Percentiles rank a stretch among this genome's conserved stretches.
Evolutionary conservation across 2,113 vertebrate genomes (phyloP).

Genomic region (Cettia cetti): DNA sequence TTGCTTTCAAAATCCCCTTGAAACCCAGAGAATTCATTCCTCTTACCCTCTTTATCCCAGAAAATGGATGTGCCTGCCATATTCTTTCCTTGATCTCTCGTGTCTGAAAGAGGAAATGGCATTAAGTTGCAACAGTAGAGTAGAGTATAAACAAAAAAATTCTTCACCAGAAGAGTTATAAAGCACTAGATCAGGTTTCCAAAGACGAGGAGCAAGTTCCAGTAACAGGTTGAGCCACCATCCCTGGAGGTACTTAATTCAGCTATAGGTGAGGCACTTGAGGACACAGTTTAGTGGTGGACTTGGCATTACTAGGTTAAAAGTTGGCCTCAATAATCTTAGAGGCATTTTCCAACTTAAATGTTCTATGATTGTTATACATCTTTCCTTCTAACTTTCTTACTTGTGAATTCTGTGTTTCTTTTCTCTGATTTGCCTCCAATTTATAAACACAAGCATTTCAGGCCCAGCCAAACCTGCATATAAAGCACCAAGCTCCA

Average conservation of each 20-base stretch:
- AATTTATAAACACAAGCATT: background rate
- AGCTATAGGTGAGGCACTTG: background rate
- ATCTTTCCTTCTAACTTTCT: background rate
- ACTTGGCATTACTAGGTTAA: background rate
- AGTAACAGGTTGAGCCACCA: background rate
- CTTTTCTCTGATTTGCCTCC: background rate
- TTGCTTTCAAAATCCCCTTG: background rate
- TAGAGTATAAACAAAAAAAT: background rate
- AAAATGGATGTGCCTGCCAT: background rate
- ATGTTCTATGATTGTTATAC: background rate
- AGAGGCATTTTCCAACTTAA: background rate
- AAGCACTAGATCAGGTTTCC: background rate
- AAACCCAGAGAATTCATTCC: background rate
- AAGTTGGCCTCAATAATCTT: background rate
- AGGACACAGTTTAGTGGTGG: background rate
- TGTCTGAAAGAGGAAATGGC: background rate
- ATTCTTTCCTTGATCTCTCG: background rate
- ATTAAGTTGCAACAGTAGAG: background rate
- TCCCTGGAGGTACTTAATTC: background rate
- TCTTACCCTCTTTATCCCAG: background rate
- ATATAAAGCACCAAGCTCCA: background rate
- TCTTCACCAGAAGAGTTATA: background rate
- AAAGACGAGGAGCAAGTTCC: background rate
- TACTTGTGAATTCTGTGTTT: background rate
- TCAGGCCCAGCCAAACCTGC: background rate